These are phyloP conservation scores for Epinephelus lanceolatus DNA, from an alignment of 2,113 vertebrate genomes.

Conservation along the genomic window DNA sequence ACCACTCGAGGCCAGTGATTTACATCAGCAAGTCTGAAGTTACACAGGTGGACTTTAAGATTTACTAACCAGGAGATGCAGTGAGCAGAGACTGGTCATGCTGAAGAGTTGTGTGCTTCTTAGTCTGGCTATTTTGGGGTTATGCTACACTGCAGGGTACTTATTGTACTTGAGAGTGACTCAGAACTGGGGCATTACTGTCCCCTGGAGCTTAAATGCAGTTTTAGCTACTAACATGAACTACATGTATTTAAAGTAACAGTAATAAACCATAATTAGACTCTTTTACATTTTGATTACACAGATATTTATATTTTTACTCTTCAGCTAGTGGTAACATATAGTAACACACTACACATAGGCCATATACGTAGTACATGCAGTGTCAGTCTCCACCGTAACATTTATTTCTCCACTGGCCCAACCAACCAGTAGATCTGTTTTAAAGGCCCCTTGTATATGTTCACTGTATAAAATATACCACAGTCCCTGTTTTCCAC, in stretches of 20 bases:
- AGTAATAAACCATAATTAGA: background rate
- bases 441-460: no score
- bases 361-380: background rate
- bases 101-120: background rate
- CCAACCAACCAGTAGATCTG: no score
- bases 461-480: no score
- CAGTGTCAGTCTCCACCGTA: background rate
- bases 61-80: slow-evolving; percentile 38
- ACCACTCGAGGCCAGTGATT: slow-evolving; percentile 19
- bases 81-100: slow-evolving; percentile 21
- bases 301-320: background rate
- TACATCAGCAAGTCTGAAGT: slow-evolving; percentile 19
- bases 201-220: slow-evolving; percentile 1
- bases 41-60: slow-evolving; percentile 26
- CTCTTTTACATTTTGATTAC: background rate
- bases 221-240: background rate
- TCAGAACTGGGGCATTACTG: background rate
- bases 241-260: background rate
- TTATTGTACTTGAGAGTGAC: background rate
- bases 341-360: background rate
- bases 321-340: background rate
- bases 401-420: no score
- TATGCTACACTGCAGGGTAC: slow-evolving; percentile 7
- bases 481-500: no score
- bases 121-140: slow-evolving; percentile 20